phyloP scores from a whole-genome alignment of 2,888 invertebrate genomes.

The Hipparchia semele region DNA sequence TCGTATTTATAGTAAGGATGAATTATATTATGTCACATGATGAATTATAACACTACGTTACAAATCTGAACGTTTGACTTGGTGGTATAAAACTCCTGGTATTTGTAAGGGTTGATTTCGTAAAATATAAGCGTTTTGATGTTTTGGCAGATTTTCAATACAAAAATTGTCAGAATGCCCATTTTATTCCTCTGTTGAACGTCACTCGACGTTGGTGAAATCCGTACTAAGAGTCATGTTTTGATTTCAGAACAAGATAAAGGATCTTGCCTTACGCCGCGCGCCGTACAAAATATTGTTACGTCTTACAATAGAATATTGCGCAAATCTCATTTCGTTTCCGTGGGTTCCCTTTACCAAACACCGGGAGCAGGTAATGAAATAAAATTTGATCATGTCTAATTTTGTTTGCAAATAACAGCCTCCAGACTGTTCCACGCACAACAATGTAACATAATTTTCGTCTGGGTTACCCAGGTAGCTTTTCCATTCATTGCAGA shows the following conservation, averaged over 20 bases:
- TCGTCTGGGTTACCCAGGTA: background rate
- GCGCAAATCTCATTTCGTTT: slow-evolving; percentile 21
- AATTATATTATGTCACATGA: too few species aligned
- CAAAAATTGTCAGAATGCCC: too few species aligned
- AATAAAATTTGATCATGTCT: slow-evolving; percentile 29
- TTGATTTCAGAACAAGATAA: background rate
- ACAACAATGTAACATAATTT: slow-evolving; percentile 3
- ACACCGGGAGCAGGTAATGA: slow-evolving; percentile 24
- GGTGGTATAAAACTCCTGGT: too few species aligned
- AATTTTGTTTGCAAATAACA: slow-evolving; percentile 17
- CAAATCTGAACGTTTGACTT: too few species aligned
- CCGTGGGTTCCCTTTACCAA: slow-evolving; percentile 14
- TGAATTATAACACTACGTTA: too few species aligned
- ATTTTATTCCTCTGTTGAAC: too few species aligned
- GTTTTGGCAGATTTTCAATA: too few species aligned
- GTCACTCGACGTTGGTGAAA: too few species aligned
- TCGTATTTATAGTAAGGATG: too few species aligned
- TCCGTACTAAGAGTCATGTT: too few species aligned
- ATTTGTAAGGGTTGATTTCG: too few species aligned
- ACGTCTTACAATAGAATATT: slow-evolving; percentile 3
- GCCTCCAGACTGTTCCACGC: background rate
- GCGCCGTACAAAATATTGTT: background rate
- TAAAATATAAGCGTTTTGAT: too few species aligned
- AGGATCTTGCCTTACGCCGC: background rate
- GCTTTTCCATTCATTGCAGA: background rate